Conservation (phyloP, 2,888 invertebrate species). For the Digitonthophagus gazella region DNA sequence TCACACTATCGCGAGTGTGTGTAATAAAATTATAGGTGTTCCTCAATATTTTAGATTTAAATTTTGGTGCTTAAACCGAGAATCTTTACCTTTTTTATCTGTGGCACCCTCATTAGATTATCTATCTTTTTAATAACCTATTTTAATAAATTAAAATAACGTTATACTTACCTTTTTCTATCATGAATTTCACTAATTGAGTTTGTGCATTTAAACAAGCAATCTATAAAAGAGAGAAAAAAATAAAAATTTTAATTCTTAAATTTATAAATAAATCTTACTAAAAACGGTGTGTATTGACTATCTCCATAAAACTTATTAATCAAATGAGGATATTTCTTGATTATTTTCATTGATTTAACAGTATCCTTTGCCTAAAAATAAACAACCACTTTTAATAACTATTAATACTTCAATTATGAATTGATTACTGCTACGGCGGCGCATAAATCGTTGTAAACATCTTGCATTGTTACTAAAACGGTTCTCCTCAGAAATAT, state of each 20-base stretch:
- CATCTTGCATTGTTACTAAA: background rate
- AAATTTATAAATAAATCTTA: constrained; percentile 20
- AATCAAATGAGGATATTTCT: constrained; percentile 22
- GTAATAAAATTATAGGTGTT: too few relatives aligned
- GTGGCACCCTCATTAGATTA: background rate
- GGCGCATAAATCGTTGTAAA: background rate
- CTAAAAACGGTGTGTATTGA: constrained; percentile 27
- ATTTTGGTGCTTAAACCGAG: too few relatives aligned
- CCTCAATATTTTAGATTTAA: too few relatives aligned
- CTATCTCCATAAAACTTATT: constrained; percentile 19
- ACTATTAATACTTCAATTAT: background rate
- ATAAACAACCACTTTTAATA: background rate
- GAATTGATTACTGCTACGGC: background rate
- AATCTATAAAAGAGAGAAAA: constrained; percentile 19
- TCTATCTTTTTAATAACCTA: background rate
- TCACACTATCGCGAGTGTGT: too few relatives aligned
- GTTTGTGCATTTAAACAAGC: constrained; percentile 29
- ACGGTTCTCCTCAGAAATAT: background rate
- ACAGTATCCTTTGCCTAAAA: constrained; percentile 24
- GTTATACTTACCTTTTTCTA: constrained; percentile 19
- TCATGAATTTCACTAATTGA: constrained; percentile 26
- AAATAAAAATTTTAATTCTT: background rate
- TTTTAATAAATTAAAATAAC: background rate
- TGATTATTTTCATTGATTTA: constrained; percentile 17
- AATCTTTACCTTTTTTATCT: too few relatives aligned